Conservation (phyloP, 1,140 invertebrate genomes). For the Agrypnia vestita region DNA sequence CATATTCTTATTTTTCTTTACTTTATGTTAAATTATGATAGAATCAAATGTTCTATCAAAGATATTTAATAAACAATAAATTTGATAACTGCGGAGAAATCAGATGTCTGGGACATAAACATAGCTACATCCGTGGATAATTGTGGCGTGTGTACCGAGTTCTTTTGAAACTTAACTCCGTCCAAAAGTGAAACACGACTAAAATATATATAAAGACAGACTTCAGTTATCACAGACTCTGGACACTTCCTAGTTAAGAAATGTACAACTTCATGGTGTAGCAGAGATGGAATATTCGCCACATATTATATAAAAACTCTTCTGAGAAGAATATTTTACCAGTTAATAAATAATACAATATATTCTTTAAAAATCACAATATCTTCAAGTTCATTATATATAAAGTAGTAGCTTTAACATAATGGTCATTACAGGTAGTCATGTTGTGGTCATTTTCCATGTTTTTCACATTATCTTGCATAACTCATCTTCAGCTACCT, state of each 20-base stretch:
- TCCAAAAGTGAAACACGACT: constrained; percentile 20
- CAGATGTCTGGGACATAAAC: neutral
- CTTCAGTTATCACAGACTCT: constrained; percentile 51
- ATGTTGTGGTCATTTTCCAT: constrained; percentile 19
- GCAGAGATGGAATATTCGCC: constrained; percentile 24
- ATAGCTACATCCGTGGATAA: neutral
- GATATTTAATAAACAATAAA: neutral
- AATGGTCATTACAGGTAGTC: constrained; percentile 44
- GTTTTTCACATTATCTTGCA: constrained; percentile 10
- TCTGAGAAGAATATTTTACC: constrained; percentile 43
- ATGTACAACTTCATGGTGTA: constrained; percentile 14
- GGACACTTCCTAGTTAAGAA: constrained; percentile 33
- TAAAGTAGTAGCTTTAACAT: constrained; percentile 42
- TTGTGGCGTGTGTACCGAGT: neutral
- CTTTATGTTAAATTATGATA: neutral
- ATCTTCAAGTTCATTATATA: constrained; percentile 34
- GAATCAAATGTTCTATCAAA: neutral
- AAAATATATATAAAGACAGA: constrained; percentile 40
- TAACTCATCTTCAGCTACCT: constrained; percentile 34
- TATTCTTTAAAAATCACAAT: constrained; percentile 48
- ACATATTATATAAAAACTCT: constrained; percentile 27
- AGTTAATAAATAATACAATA: constrained; percentile 51
- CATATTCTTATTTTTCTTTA: no score
- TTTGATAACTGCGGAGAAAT: neutral
- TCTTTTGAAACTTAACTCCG: neutral